Evolutionary conservation across 2,797 vertebrate genomes (phyloP).

Genomic region (Iguana delicatissima): DNA sequence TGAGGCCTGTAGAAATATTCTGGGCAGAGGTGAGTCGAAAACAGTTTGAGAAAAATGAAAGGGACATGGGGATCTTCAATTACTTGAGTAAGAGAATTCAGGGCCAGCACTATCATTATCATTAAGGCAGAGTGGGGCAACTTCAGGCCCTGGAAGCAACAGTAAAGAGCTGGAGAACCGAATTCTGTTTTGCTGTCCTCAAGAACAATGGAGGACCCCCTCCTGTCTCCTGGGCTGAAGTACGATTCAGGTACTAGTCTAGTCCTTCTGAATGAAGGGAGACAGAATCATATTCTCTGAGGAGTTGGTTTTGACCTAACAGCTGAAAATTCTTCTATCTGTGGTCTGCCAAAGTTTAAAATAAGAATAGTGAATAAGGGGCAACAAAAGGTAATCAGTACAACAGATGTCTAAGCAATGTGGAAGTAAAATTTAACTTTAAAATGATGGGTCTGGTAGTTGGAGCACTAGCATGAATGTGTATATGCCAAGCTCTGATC

Average conservation of each 20-base stretch:
- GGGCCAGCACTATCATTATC: not conserved
- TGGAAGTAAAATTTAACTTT: not conserved
- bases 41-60: too few species aligned
- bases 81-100: not conserved
- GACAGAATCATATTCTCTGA: too few species aligned
- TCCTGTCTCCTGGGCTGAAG: too few species aligned
- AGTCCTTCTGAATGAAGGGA: too few species aligned
- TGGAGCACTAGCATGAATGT: not conserved
- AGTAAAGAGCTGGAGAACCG: not conserved
- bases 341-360: not conserved
- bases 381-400: not conserved
- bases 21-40: not conserved
- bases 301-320: not conserved
- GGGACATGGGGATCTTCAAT: not conserved
- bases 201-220: too few species aligned
- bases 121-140: not conserved
- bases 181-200: not conserved
- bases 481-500: not conserved
- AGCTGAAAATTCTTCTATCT: not conserved
- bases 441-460: not conserved
- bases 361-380: not conserved
- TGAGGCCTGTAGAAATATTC: not conserved
- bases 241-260: too few species aligned
- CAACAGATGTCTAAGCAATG: not conserved
- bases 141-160: not conserved